These are phyloP conservation scores for Chrysodeixis includens DNA, from an alignment of 2,888 invertebrate species.

Conservation along the genomic window DNA sequence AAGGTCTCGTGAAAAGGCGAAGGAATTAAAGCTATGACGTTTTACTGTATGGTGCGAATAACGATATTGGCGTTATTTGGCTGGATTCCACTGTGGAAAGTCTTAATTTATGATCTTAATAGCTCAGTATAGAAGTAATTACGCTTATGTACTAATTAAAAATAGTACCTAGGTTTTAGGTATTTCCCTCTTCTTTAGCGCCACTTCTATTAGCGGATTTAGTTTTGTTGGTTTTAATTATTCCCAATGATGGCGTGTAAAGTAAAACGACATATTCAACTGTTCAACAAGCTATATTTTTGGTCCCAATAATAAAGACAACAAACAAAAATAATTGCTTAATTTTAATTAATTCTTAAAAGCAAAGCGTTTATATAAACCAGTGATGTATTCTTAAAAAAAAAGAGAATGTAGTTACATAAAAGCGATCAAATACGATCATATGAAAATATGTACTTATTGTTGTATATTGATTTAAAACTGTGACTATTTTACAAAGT, in stretches of 20 bases:
- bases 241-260: too few species aligned
- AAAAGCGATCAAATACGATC: neutral
- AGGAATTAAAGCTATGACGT: neutral
- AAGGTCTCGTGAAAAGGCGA: neutral
- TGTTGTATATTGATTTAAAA: neutral
- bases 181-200: too few species aligned
- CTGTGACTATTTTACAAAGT: neutral
- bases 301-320: conserved; percentile 41
- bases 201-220: too few species aligned
- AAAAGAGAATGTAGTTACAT: neutral
- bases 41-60: neutral
- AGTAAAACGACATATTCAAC: conserved; percentile 1
- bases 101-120: neutral
- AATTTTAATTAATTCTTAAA: neutral
- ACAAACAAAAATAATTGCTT: neutral
- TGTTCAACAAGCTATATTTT: conserved; percentile 31
- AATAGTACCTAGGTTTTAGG: too few species aligned
- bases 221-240: too few species aligned
- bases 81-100: neutral
- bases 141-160: conserved; percentile 10
- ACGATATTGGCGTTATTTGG: neutral
- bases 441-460: neutral
- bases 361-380: conserved; percentile 6
- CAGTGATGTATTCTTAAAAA: neutral
- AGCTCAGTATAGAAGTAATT: neutral